phyloP scores from a whole-genome alignment of 1,140 invertebrate genomes.

The Ylistrum balloti region DNA sequence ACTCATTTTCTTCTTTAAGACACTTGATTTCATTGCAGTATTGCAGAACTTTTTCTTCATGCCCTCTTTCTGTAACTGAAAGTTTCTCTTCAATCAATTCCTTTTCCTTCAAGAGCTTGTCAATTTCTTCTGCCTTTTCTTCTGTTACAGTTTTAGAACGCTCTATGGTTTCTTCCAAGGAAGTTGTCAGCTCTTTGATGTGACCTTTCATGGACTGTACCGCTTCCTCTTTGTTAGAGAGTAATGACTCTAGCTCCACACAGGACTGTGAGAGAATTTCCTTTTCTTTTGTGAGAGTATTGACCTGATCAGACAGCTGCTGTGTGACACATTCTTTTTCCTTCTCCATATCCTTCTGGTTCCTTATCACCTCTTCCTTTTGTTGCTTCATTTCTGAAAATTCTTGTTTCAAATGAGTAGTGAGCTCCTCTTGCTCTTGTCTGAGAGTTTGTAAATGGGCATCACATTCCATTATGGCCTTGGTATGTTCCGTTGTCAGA shows the following conservation, averaged over 20 bases:
- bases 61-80: not conserved
- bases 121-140: not conserved
- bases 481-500: not conserved
- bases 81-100: constrained; percentile 9
- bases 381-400: not conserved
- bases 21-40: not conserved
- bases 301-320: not conserved
- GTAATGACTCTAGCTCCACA: not conserved
- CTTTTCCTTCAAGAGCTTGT: not conserved
- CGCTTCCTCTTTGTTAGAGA: not conserved
- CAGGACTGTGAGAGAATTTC: not conserved
- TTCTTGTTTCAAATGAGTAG: not conserved
- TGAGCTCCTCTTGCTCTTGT: not conserved
- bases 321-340: not conserved
- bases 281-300: not conserved
- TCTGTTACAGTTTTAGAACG: constrained; percentile 5
- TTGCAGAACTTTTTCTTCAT: not conserved
- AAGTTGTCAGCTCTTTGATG: not conserved
- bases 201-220: not conserved
- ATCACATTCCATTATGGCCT: not conserved
- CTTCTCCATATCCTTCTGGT: not conserved
- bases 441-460: not conserved
- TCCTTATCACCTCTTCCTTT: not conserved
- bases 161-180: not conserved
- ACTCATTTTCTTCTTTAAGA: not conserved